Conservation (phyloP, 2,113 vertebrate species). For the Trichechus manatus region DNA sequence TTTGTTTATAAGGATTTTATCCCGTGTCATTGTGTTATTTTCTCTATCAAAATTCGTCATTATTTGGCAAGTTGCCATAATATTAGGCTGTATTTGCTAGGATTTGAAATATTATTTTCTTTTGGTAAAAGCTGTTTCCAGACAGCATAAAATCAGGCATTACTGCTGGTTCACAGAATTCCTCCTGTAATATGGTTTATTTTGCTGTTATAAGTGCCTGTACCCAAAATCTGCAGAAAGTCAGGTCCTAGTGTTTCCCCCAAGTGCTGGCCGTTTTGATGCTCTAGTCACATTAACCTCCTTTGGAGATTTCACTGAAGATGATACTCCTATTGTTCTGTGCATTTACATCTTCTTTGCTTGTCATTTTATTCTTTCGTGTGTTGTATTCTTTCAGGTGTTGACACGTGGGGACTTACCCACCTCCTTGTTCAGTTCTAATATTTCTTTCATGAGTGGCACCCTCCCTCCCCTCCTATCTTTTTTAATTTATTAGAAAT, state of each 20-base stretch:
- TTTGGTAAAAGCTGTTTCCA: slow-evolving; percentile 46
- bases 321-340: neutral
- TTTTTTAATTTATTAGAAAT: slow-evolving; percentile 44
- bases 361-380: slow-evolving; percentile 13
- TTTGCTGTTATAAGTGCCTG: neutral
- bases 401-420: neutral
- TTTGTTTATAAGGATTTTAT: slow-evolving; percentile 51
- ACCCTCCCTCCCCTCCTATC: neutral
- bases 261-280: neutral
- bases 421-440: neutral
- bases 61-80: slow-evolving; percentile 50
- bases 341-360: slow-evolving; percentile 17
- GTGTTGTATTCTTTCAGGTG: neutral
- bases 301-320: neutral
- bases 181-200: neutral
- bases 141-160: slow-evolving; percentile 57
- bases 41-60: neutral
- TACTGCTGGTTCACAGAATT: slow-evolving; percentile 61
- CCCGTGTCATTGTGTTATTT: neutral
- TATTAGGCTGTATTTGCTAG: slow-evolving; percentile 10
- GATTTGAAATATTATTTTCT: slow-evolving; percentile 44
- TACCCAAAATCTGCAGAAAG: slow-evolving; percentile 55
- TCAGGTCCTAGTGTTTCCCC: neutral
- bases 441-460: neutral
- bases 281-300: neutral